These are phyloP conservation scores for Microplitis manilae DNA, from an alignment of 2,888 invertebrate species.

Conservation along the genomic window DNA sequence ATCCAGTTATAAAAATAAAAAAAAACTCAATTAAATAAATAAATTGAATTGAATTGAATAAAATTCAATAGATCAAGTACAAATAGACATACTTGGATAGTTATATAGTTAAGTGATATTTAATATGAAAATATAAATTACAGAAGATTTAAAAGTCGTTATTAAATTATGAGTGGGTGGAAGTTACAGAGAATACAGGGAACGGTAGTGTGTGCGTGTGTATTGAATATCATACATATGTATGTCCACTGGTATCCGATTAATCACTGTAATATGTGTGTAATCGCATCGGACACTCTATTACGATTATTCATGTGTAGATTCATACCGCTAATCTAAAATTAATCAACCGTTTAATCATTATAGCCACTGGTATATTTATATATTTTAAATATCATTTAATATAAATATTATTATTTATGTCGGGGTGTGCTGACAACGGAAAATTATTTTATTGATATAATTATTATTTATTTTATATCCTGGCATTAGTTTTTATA, in stretches of 20 bases:
- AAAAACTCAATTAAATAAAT: neutral
- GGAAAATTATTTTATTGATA: too few species aligned
- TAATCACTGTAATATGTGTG: slow-evolving; percentile 63
- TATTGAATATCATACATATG: slow-evolving; percentile 61
- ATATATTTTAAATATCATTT: neutral
- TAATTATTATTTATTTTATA: too few species aligned
- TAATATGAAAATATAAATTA: slow-evolving; percentile 29
- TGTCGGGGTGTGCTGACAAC: neutral
- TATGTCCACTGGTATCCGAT: slow-evolving; percentile 61
- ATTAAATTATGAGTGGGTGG: slow-evolving; percentile 17
- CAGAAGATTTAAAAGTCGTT: slow-evolving; percentile 1
- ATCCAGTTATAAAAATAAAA: slow-evolving; percentile 2
- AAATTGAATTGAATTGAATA: neutral
- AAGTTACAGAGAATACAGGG: neutral
- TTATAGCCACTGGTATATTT: slow-evolving; percentile 46
- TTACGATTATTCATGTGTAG: slow-evolving; percentile 61
- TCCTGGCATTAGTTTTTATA: too few species aligned
- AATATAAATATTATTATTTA: too few species aligned
- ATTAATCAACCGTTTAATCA: slow-evolving; percentile 65
- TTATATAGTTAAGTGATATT: neutral
- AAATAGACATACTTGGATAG: too few species aligned
- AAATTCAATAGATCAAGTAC: too few species aligned
- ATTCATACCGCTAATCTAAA: slow-evolving; percentile 61
- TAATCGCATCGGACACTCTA: slow-evolving; percentile 62
- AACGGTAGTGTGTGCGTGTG: neutral